Evolutionary conservation across 1,140 invertebrate genomes (phyloP).

Genomic region (Caenorhabditis inopinata): DNA sequence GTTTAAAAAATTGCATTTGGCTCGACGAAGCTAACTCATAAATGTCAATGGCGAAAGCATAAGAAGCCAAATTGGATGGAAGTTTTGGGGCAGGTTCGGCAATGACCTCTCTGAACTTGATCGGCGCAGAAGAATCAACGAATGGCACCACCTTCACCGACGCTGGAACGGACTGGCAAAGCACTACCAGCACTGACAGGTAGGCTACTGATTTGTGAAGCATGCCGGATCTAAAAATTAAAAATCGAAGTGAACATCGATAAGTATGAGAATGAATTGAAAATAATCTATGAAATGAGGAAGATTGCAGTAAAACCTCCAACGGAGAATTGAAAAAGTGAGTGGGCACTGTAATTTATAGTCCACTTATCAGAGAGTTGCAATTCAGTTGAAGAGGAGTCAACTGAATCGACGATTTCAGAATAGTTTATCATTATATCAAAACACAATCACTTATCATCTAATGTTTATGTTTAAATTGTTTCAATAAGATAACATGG

Average conservation of each 20-base stretch:
- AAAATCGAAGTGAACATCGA: too few relatives aligned
- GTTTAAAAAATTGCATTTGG: not conserved
- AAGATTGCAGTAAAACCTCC: too few relatives aligned
- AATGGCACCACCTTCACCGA: not conserved
- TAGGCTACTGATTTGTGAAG: not conserved
- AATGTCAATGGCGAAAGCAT: not conserved
- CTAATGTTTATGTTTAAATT: too few relatives aligned
- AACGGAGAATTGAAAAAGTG: too few relatives aligned
- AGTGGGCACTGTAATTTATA: not conserved
- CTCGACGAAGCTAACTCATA: not conserved
- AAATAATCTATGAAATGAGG: too few relatives aligned
- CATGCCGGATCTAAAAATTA: too few relatives aligned
- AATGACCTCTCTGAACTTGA: slow-evolving; percentile 13
- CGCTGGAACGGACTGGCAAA: not conserved
- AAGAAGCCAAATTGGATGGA: not conserved
- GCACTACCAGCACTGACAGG: not conserved
- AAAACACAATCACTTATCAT: not conserved
- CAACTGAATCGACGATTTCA: not conserved
- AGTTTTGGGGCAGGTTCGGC: slow-evolving; percentile 3
- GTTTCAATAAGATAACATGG: too few relatives aligned
- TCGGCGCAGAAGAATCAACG: not conserved
- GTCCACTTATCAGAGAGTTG: not conserved
- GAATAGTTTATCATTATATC: not conserved
- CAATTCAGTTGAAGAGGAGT: too few relatives aligned
- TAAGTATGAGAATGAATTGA: too few relatives aligned